These are phyloP conservation scores for Tinea semifulvella DNA, from an alignment of 2,888 invertebrate genomes.

Conservation along the genomic window DNA sequence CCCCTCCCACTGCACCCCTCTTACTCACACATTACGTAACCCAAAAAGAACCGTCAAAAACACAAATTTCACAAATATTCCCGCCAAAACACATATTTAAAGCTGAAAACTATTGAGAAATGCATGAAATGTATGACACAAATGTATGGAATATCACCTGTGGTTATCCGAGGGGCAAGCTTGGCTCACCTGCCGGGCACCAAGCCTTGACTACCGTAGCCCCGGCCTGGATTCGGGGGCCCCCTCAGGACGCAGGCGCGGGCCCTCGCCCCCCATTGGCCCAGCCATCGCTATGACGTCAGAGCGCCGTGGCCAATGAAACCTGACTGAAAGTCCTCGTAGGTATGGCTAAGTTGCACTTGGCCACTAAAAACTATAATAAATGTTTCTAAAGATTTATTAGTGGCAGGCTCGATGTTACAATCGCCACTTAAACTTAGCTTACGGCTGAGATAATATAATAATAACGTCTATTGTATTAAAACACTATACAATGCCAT, in stretches of 20 bases:
- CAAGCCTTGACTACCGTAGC: slow-evolving; percentile 23
- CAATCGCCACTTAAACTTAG: no score
- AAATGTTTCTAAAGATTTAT: no score
- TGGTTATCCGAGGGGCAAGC: slow-evolving; percentile 39
- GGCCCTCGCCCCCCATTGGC: slow-evolving; percentile 40
- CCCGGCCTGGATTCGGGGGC: slow-evolving; percentile 34
- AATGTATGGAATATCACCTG: slow-evolving; percentile 38
- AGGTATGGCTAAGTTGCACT: slow-evolving; percentile 36
- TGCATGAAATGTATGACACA: no score
- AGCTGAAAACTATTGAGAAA: slow-evolving; percentile 15
- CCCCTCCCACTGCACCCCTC: slow-evolving; percentile 23
- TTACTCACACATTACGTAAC: slow-evolving; percentile 23
- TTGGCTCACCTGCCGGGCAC: slow-evolving; percentile 48
- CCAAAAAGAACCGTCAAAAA: slow-evolving; percentile 13
- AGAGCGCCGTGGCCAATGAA: slow-evolving; percentile 40
- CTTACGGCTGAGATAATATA: no score
- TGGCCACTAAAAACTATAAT: neutral
- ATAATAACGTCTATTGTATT: no score
- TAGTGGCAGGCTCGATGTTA: no score
- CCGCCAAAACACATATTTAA: slow-evolving; percentile 18
- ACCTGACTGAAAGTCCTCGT: slow-evolving; percentile 52
- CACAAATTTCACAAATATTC: slow-evolving; percentile 6
- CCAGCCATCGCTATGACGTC: slow-evolving; percentile 42
- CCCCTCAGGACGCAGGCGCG: slow-evolving; percentile 43
- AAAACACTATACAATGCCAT: no score